Evolutionary conservation across 2,113 vertebrate species (phyloP).

Genomic region (Cyrtonyx montezumae): DNA sequence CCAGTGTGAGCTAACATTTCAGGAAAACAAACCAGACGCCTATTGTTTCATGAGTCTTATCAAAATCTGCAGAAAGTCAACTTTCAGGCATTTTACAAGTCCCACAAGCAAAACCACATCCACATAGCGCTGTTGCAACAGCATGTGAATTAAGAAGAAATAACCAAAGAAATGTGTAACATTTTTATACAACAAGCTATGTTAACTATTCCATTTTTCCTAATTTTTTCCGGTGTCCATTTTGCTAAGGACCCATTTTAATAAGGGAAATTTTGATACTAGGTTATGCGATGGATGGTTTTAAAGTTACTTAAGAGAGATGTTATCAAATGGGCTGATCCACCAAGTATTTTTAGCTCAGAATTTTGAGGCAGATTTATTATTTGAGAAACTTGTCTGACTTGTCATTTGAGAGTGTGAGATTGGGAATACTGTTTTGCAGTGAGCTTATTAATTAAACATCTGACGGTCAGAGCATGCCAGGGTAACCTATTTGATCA

Average conservation of each 20-base stretch:
- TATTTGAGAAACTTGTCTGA: slow-evolving; percentile 44
- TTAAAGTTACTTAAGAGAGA: slow-evolving; percentile 10
- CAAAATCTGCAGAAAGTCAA: slow-evolving; percentile 47
- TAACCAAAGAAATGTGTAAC: neutral
- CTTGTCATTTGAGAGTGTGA: slow-evolving; percentile 30
- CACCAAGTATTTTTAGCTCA: slow-evolving; percentile 44
- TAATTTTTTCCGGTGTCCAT: neutral
- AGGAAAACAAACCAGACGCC: neutral
- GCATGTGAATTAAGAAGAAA: neutral
- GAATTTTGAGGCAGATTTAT: slow-evolving; percentile 30
- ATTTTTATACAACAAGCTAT: neutral
- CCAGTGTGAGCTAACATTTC: slow-evolving; percentile 16
- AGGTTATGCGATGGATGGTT: neutral
- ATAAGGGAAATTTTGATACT: neutral
- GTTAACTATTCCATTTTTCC: neutral
- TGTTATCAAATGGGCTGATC: slow-evolving; percentile 31
- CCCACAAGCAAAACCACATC: neutral
- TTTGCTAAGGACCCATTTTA: neutral
- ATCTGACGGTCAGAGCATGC: slow-evolving; percentile 56
- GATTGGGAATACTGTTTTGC: slow-evolving; percentile 4
- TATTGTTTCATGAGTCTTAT: slow-evolving; percentile 30
- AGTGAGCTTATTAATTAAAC: slow-evolving; percentile 74
- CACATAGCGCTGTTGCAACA: neutral
- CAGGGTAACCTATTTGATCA: slow-evolving; percentile 72
- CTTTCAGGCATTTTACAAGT: slow-evolving; percentile 12